Evolutionary conservation across 92 coral and sea anemone species (phyloP).

Genomic region (Parazoanthus swiftii): DNA sequence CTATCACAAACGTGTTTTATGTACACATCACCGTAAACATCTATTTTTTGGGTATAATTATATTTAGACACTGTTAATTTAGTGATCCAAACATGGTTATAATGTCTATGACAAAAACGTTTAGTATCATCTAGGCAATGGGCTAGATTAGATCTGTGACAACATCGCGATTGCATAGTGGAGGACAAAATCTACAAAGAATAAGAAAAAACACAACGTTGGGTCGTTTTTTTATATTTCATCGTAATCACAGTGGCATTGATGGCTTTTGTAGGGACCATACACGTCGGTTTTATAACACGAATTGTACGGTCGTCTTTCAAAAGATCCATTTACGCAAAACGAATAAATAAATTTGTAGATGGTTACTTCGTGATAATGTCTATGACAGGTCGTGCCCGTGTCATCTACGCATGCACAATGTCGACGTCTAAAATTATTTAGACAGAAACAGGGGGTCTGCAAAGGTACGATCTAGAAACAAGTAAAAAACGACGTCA

Average conservation of each 20-base stretch:
- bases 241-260: slow-evolving; percentile 8
- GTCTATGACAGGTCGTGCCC: not conserved
- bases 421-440: not conserved
- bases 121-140: slow-evolving; percentile 12
- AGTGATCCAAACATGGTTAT: slow-evolving; percentile 2
- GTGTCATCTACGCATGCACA: slow-evolving; percentile 8
- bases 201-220: slow-evolving; percentile 9
- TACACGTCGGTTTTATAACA: slow-evolving; percentile 2
- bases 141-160: not conserved
- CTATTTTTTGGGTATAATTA: not conserved
- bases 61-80: not conserved
- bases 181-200: slow-evolving; percentile 11
- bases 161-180: slow-evolving; percentile 10
- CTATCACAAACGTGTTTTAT: slow-evolving; percentile 3
- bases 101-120: slow-evolving; percentile 8
- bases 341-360: not conserved
- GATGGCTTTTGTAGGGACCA: slow-evolving; percentile 15
- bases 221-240: slow-evolving; percentile 9
- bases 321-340: not conserved
- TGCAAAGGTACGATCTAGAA: not conserved
- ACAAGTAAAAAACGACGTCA: not conserved
- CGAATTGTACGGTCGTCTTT: not conserved
- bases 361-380: not conserved
- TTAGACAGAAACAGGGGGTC: slow-evolving; percentile 12
- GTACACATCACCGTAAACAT: slow-evolving; percentile 10